phyloP scores from a whole-genome alignment of 2,113 vertebrate species.

The Nycticryphes semicollaris region DNA sequence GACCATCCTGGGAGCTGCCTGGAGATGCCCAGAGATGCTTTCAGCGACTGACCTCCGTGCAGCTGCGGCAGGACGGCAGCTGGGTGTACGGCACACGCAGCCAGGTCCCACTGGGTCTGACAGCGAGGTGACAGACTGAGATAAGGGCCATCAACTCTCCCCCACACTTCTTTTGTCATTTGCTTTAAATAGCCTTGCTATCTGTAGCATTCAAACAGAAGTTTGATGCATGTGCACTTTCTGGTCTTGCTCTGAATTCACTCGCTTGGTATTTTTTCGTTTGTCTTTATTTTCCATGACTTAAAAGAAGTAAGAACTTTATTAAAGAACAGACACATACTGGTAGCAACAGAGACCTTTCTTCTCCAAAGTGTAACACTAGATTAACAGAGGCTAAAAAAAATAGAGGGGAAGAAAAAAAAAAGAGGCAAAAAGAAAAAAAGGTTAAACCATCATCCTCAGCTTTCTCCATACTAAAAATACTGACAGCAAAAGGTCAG shows the following conservation, averaged over 20 bases:
- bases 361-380: not conserved
- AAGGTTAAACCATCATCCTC: not conserved
- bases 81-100: not conserved
- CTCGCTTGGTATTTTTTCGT: not conserved
- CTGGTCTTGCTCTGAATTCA: not conserved
- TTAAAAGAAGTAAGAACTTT: not conserved
- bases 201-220: not conserved
- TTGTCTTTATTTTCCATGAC: not conserved
- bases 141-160: constrained; percentile 12
- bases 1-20: constrained; percentile 32
- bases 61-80: constrained; percentile 33
- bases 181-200: not conserved
- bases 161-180: not conserved
- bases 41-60: not conserved
- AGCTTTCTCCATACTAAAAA: not conserved
- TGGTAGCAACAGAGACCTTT: not conserved
- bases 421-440: too few species aligned
- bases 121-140: not conserved
- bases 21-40: constrained; percentile 55
- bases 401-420: not conserved
- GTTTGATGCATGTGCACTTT: not conserved
- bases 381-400: not conserved
- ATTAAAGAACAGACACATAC: not conserved
- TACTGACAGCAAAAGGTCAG: not conserved
- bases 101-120: constrained; percentile 35